phyloP scores from a whole-genome alignment of 2,888 invertebrate species.

The Teinopalpus imperialis region DNA sequence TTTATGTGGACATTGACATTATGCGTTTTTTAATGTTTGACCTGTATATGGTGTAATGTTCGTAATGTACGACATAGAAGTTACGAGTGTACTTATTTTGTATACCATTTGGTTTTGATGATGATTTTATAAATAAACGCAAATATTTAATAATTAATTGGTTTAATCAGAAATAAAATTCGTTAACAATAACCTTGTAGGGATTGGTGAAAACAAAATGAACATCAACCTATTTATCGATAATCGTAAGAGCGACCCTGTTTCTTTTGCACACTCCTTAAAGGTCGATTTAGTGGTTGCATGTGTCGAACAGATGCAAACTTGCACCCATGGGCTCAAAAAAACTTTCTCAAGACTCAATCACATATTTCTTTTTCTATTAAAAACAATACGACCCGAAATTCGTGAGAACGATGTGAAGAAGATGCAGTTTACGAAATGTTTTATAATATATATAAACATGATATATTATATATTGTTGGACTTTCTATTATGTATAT shows the following conservation, averaged over 20 bases:
- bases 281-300: conserved; percentile 63
- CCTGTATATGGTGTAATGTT: neutral
- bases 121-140: too few species aligned
- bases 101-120: too few species aligned
- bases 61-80: too few species aligned
- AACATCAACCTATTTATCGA: too few species aligned
- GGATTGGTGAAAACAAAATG: too few species aligned
- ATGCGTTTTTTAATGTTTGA: conserved; percentile 1
- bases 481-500: too few species aligned
- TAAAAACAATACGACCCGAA: conserved; percentile 53
- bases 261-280: conserved; percentile 60
- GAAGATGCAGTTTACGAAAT: neutral
- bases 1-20: conserved; percentile 14
- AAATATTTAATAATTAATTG: too few species aligned
- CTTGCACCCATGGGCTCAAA: conserved; percentile 46
- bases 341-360: conserved; percentile 50
- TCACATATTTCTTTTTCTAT: conserved; percentile 42
- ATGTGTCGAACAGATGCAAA: conserved; percentile 70
- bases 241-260: conserved; percentile 41
- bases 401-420: conserved; percentile 32
- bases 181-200: too few species aligned
- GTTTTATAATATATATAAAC: too few species aligned
- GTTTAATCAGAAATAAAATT: too few species aligned
- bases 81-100: too few species aligned
- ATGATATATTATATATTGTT: too few species aligned